Base-by-base conservation (phyloP, 1,140 invertebrate species). In the Grapholita molesta region DNA sequence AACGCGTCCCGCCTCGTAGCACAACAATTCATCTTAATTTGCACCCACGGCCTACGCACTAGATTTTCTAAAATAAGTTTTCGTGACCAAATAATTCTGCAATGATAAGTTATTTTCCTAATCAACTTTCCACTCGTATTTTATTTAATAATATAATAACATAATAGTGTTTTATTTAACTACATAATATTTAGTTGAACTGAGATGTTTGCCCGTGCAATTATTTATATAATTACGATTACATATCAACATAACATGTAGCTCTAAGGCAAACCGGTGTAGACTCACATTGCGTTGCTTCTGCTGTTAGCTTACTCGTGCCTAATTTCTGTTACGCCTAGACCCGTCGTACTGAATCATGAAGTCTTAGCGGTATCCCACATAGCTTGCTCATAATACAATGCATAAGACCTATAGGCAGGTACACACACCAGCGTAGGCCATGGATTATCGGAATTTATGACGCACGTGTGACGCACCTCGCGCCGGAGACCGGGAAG, bases 361-460 rank as follows among this genome's bases (percentile, higher is more conserved):
- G 83, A 85, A 84, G 85, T 88, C 84, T 86, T 89, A 83, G 79
- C 84, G 82, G 79, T 78, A 84, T 83, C 82, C 78, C 82, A 79
- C 83, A 86, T 84, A 86, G 78, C 83, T 85, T 88, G 88, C 86
- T 82, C 85, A 88, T 86, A 82, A 88, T 86, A 88, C 86, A 90
- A 84, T 75, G 77, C 80, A 82, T 15, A 42, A 12, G n/a, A 48
- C 15, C 76, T 81, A 80, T 83, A 87, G 78, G 85, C 82, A 80
- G 84, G 78, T 83, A 85, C 70, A 75, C 72, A 82, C 80, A 79
- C 78, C 83, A 83, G 78, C 80, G 74, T 80, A 84, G 80, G 76
- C 77, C 79, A 81, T 75, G 81, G 88, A 88, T 90, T 90, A 90
- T 86, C 79, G 79, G 80, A 89, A 90, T 90, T 90, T 90, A 90